A percentile compares a stretch with the other conserved stretches of the same genome.
Evolutionary conservation across 2,113 vertebrate species (phyloP).

Genomic region (Eulacestoma nigropectus): DNA sequence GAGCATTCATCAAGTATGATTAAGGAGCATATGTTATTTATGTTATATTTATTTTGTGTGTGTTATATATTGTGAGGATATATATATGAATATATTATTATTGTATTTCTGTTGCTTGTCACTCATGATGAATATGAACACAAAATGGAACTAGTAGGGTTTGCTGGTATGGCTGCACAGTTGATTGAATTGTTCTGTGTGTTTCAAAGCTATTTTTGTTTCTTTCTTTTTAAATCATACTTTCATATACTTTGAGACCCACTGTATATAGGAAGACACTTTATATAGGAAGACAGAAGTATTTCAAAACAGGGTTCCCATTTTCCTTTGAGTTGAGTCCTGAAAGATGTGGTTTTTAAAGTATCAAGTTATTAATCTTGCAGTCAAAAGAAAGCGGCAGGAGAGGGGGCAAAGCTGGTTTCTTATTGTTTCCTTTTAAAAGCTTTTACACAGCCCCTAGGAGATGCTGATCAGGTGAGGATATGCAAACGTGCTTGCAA

Average conservation of each 20-base stretch:
- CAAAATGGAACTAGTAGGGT: not conserved
- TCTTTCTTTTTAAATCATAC: not conserved
- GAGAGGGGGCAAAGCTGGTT: accelerated
- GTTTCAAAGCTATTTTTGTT: not conserved
- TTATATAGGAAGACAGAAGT: not conserved
- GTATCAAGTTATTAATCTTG: not conserved
- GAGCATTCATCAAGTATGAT: not conserved
- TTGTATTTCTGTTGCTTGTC: not conserved
- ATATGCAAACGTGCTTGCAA: not conserved
- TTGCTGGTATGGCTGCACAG: not conserved
- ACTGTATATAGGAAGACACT: not conserved
- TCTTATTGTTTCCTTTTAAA: not conserved
- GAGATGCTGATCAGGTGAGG: not conserved
- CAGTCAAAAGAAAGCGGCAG: not conserved
- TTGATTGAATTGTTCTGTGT: not conserved
- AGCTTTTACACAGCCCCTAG: not conserved
- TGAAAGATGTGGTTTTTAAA: not conserved
- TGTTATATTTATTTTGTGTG: not conserved
- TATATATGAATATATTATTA: not conserved
- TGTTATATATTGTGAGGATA: too few relatives aligned
- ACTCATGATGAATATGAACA: not conserved
- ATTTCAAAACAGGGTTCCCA: not conserved
- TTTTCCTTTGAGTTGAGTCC: not conserved
- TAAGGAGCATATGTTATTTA: not conserved
- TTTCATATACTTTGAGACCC: not conserved